These are phyloP conservation scores for Todiramphus saurophagus DNA, from an alignment of 2,113 vertebrate genomes.

Conservation along the genomic window DNA sequence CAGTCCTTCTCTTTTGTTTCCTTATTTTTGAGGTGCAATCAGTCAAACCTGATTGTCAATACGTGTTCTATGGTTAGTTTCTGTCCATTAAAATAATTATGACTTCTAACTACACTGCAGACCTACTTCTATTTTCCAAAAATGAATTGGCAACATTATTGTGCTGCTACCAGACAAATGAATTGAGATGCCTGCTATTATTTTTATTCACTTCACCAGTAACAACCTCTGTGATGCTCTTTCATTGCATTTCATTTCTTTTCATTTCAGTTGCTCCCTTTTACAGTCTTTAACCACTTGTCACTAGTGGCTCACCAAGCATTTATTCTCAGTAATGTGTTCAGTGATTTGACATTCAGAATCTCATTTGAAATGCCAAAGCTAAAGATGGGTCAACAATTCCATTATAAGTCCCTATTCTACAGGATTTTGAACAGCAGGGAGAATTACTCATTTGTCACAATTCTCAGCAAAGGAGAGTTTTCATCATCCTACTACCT, in stretches of 20 bases:
- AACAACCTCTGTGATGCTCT: neutral
- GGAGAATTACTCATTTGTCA: neutral
- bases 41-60: neutral
- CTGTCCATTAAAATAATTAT: conserved; percentile 19
- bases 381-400: neutral
- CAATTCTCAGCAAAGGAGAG: neutral
- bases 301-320: neutral
- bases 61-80: neutral
- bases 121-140: conserved; percentile 11
- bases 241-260: neutral
- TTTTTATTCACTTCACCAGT: conserved; percentile 8
- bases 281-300: neutral
- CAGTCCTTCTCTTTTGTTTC: neutral
- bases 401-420: neutral
- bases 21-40: neutral
- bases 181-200: neutral
- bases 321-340: conserved; percentile 7
- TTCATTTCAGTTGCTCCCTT: conserved; percentile 34
- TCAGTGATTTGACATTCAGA: conserved; percentile 9
- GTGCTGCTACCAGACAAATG: neutral
- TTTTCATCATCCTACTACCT: neutral
- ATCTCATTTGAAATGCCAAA: conserved; percentile 8
- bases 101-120: neutral
- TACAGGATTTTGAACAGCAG: neutral
- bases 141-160: neutral